These are phyloP conservation scores for Spea bombifrons DNA, from an alignment of 2,113 vertebrate species.

Conservation along the genomic window DNA sequence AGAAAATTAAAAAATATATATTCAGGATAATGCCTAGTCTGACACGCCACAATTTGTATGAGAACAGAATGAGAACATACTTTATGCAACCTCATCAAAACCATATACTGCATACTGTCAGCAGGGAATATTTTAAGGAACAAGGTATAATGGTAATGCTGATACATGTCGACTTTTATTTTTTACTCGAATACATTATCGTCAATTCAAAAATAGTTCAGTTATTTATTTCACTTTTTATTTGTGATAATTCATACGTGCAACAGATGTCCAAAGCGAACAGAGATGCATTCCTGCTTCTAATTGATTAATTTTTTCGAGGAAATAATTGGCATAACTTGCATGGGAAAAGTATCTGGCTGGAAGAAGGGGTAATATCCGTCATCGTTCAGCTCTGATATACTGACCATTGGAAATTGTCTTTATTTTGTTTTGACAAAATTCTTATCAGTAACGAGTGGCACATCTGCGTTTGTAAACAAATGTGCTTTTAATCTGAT, in stretches of 20 bases:
- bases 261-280: slow-evolving; percentile 9
- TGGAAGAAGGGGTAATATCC: slow-evolving; percentile 4
- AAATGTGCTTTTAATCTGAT: too few species aligned
- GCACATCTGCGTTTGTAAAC: too few species aligned
- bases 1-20: background rate
- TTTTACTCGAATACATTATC: background rate
- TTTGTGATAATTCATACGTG: slow-evolving; percentile 24
- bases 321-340: slow-evolving; percentile 30
- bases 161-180: slow-evolving; percentile 1
- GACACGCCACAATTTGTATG: too few species aligned
- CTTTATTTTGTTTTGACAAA: too few species aligned
- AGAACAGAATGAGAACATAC: background rate
- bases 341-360: slow-evolving; percentile 27
- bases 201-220: slow-evolving; percentile 7
- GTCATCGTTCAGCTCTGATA: background rate
- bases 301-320: slow-evolving; percentile 31
- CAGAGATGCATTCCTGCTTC: slow-evolving; percentile 21
- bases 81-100: background rate
- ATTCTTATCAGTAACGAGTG: too few species aligned
- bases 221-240: slow-evolving; percentile 21
- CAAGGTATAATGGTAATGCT: background rate
- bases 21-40: background rate
- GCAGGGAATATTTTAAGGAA: background rate
- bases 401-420: slow-evolving; percentile 9
- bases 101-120: background rate